phyloP scores from a whole-genome alignment of 2,113 vertebrate species.

The Drymodes brunneopygia region DNA sequence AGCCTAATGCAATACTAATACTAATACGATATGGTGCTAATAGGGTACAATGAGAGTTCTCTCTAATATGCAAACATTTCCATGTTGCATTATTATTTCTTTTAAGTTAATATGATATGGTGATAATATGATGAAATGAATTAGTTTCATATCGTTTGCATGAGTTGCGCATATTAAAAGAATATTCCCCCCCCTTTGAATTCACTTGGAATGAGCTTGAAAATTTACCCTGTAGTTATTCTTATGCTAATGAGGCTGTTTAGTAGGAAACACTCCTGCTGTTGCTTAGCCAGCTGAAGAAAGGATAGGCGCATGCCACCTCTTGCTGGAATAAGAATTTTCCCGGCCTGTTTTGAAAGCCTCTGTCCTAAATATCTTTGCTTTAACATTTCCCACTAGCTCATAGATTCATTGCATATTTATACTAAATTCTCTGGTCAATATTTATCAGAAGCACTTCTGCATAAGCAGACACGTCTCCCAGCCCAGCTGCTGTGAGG shows the following conservation, averaged over 20 bases:
- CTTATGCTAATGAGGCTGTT: slow-evolving; percentile 82
- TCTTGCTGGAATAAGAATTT: slow-evolving; percentile 67
- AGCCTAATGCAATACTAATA: slow-evolving; percentile 78
- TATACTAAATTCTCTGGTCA: slow-evolving; percentile 56
- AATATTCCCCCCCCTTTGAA: slow-evolving; percentile 69
- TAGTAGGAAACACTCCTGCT: slow-evolving; percentile 76
- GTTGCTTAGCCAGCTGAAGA: slow-evolving; percentile 78
- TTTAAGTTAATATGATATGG: slow-evolving; percentile 81
- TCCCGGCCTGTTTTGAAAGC: slow-evolving; percentile 65
- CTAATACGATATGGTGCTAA: slow-evolving; percentile 80
- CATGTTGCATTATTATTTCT: slow-evolving; percentile 81
- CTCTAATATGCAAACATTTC: slow-evolving; percentile 81
- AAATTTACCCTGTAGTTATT: slow-evolving; percentile 83
- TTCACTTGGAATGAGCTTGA: slow-evolving; percentile 78
- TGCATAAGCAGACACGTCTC: neutral
- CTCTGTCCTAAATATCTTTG: slow-evolving; percentile 59
- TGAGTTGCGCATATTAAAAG: slow-evolving; percentile 77
- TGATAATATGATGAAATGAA: slow-evolving; percentile 82
- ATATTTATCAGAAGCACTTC: slow-evolving; percentile 22
- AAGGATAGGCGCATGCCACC: slow-evolving; percentile 65
- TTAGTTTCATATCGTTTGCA: slow-evolving; percentile 80
- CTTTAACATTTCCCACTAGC: slow-evolving; percentile 49
- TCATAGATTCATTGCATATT: slow-evolving; percentile 42
- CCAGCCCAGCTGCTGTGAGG: neutral
- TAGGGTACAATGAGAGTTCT: slow-evolving; percentile 76